A percentile compares a stretch with the other conserved stretches of the same genome.
phyloP scores from a whole-genome alignment of 1,140 invertebrate species.

The Habropoda laboriosa region DNA sequence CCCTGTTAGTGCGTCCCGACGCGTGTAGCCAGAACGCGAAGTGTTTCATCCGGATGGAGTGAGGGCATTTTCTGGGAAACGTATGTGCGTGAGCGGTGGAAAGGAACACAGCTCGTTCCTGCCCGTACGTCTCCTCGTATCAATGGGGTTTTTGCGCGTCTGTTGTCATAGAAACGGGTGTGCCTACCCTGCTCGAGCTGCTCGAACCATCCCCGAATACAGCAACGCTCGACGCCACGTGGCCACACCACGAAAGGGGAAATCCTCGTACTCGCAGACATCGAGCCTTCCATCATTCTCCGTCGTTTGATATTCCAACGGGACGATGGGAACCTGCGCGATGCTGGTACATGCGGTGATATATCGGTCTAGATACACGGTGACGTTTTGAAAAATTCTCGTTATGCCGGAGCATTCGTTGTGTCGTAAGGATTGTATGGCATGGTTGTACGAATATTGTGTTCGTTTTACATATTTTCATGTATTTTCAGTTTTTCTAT shows the following conservation, averaged over 20 bases:
- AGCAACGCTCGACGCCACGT: constrained; percentile 57
- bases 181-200: constrained; percentile 65
- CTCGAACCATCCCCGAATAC: constrained; percentile 66
- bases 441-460: too few species aligned
- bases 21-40: too few species aligned
- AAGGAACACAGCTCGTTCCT: constrained; percentile 26
- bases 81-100: constrained; percentile 26
- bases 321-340: background rate
- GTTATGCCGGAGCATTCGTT: background rate
- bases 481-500: too few species aligned
- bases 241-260: constrained; percentile 31
- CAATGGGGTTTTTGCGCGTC: constrained; percentile 74
- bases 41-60: background rate
- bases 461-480: too few species aligned
- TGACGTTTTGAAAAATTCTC: background rate
- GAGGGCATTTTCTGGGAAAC: background rate
- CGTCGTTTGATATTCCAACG: background rate
- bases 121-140: constrained; percentile 58
- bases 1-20: background rate
- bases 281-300: background rate
- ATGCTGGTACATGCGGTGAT: background rate
- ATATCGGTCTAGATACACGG: background rate
- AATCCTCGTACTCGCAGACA: constrained; percentile 1
- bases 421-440: too few species aligned
- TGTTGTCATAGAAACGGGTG: constrained; percentile 71